Evolutionary conservation across 2,888 invertebrate genomes (phyloP), one percentile per base, ranked within the genome.

Genomic region (Xestobium rufovillosum): DNA sequence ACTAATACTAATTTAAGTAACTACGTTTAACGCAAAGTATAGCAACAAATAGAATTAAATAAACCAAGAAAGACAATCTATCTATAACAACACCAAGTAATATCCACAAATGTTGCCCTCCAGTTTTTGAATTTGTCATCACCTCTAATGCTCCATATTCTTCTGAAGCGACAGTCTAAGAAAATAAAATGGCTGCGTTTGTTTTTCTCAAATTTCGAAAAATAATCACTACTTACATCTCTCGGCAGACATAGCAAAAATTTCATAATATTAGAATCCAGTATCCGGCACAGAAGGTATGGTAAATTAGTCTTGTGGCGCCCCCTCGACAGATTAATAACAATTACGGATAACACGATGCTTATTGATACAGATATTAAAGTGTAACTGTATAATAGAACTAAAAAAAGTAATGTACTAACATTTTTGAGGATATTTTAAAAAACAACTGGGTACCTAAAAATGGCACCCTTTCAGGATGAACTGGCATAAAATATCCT

Each of bases 51-150:
- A 59, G 37, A 25, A 50, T 26, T 23, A 51, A 41, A 45, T 53
- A 60, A 14, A 54, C 32, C 16, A 55, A 36, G 49, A 62, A 61
- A 3, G 53, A 34, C 15, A 64, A 38, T 39, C 63, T 46, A 34
- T 65, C 63, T 13, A 65, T 52, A n/a, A 51, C 49, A 11, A 52
- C 44, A 14, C 55, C 59, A 2, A 63, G 41, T 14, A 59, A 43
- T 26, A 56, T 50, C 63, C 64, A 64, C 36, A 56, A 50, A 13
- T 48, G 47, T 44, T 59, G 58, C 4, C 51, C 42, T 14, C 48
- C 47, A 26, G 50, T 52, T 16, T 50, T 47, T 14, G 25, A 30
- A 41, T 46, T 47, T 3, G 45, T 34, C 26, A 26, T 34, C 27
- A 42, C n/a, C n/a, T n/a, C n/a, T n/a, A n/a, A n/a, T n/a, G n/a